Percentiles rank a stretch among this genome's conserved stretches.
Conservation (phyloP, 2,888 invertebrate species). For the Lasioglossum calceatum region DNA sequence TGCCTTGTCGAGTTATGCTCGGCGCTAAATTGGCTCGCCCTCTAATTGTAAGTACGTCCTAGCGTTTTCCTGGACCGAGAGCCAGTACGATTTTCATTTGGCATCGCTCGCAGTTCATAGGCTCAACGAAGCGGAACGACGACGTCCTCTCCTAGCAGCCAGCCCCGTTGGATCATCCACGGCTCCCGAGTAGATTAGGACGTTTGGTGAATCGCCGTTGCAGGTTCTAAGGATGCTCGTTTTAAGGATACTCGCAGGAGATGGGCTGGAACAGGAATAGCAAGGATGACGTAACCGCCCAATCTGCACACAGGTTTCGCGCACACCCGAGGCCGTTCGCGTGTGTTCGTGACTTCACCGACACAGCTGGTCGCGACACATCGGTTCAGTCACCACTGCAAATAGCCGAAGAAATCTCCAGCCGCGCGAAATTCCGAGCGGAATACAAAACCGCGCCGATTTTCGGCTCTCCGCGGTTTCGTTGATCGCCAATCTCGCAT, state of each 20-base stretch:
- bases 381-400: constrained; percentile 73
- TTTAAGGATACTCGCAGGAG: constrained; percentile 65
- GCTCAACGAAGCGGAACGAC: constrained; percentile 13
- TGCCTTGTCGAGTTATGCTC: background rate
- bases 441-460: constrained; percentile 15
- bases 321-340: background rate
- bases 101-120: constrained; percentile 7
- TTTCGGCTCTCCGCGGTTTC: constrained; percentile 26
- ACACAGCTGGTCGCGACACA: constrained; percentile 36
- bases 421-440: background rate
- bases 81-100: constrained; percentile 5
- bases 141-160: background rate
- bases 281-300: constrained; percentile 74
- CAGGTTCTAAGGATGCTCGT: constrained; percentile 54
- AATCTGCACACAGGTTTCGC: constrained; percentile 46
- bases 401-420: constrained; percentile 64
- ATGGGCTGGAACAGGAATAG: constrained; percentile 75
- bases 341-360: constrained; percentile 41
- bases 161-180: background rate
- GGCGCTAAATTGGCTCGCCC: background rate
- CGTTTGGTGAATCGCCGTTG: constrained; percentile 47
- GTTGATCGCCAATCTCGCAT: constrained; percentile 11
- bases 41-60: constrained; percentile 15
- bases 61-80: background rate
- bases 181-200: constrained; percentile 42